Conservation (phyloP, 2,888 invertebrate species). For the Heliconius cydno region DNA sequence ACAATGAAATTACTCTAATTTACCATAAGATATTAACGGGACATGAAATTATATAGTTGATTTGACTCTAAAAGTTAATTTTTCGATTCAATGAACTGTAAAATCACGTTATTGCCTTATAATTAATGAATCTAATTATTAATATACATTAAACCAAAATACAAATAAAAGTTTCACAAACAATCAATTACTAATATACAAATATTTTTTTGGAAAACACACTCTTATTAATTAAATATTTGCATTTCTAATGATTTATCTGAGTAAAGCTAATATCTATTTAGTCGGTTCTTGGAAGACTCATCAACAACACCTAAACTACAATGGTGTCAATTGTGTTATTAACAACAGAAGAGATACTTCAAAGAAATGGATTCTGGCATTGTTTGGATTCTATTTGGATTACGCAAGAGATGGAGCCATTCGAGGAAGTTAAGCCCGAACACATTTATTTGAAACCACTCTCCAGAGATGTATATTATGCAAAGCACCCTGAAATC, state of each 20-base stretch:
- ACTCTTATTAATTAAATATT: conserved; percentile 46
- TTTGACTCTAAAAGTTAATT: conserved; percentile 24
- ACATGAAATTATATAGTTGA: conserved; percentile 27
- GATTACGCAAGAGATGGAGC: conserved; percentile 74
- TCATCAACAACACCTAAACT: conserved; percentile 34
- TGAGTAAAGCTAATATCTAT: conserved; percentile 33
- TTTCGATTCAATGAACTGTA: conserved; percentile 22
- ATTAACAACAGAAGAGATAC: conserved; percentile 74
- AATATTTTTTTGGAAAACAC: conserved; percentile 44
- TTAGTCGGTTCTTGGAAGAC: conserved; percentile 44
- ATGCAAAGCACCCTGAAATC: conserved; percentile 73
- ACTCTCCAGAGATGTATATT: conserved; percentile 71
- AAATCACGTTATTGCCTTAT: conserved; percentile 11
- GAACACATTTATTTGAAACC: conserved; percentile 70
- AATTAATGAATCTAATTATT: conserved; percentile 7
- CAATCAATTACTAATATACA: conserved; percentile 49
- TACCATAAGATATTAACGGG: conserved; percentile 24
- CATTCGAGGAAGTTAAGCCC: conserved; percentile 72
- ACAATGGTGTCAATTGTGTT: conserved; percentile 73
- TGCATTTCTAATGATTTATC: conserved; percentile 44
- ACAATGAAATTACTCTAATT: conserved; percentile 19
- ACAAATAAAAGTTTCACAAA: conserved; percentile 46
- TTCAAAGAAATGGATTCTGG: conserved; percentile 75
- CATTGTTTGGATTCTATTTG: conserved; percentile 70
- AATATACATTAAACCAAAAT: conserved; percentile 23